phyloP scores from a whole-genome alignment of 2,888 invertebrate species.

The Orthosia cruda region DNA sequence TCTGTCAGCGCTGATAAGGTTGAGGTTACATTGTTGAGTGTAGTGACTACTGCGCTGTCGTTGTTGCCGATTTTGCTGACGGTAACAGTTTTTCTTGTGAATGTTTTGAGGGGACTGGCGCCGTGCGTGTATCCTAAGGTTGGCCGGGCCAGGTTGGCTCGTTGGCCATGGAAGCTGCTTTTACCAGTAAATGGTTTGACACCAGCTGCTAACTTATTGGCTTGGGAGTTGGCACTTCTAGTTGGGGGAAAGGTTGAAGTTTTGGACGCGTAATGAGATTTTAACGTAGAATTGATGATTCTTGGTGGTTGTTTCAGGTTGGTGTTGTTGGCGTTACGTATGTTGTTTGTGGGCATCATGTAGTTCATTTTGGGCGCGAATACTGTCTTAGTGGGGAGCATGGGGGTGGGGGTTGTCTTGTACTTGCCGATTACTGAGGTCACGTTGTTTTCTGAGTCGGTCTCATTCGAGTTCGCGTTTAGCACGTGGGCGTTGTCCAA shows the following conservation, averaged over 20 bases:
- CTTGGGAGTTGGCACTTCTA: slow-evolving; percentile 86
- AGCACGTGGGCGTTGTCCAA: slow-evolving; percentile 86
- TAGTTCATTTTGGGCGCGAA: slow-evolving; percentile 88
- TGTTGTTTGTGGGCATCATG: slow-evolving; percentile 89
- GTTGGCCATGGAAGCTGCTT: slow-evolving; percentile 87
- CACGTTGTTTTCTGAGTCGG: slow-evolving; percentile 88
- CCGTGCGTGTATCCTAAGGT: slow-evolving; percentile 83
- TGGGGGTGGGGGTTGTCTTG: slow-evolving; percentile 87
- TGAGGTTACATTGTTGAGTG: slow-evolving; percentile 84
- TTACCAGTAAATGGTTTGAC: slow-evolving; percentile 86
- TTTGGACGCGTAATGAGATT: slow-evolving; percentile 86
- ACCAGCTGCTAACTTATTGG: slow-evolving; percentile 78
- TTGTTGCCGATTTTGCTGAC: slow-evolving; percentile 77
- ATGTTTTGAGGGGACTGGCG: slow-evolving; percentile 85
- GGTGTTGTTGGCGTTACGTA: slow-evolving; percentile 85
- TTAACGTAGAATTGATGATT: slow-evolving; percentile 79
- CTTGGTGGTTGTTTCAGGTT: slow-evolving; percentile 86
- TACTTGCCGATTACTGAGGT: slow-evolving; percentile 88
- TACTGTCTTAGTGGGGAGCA: slow-evolving; percentile 86
- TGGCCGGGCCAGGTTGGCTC: slow-evolving; percentile 88
- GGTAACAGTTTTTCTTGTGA: slow-evolving; percentile 81
- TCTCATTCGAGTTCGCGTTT: slow-evolving; percentile 87
- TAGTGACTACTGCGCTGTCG: slow-evolving; percentile 79
- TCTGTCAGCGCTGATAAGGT: slow-evolving; percentile 88
- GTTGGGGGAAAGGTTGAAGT: slow-evolving; percentile 90